A percentile compares a stretch with the other conserved stretches of the same genome.
phyloP scores from a whole-genome alignment of 2,888 invertebrate species.

The Mycalesis mineus region DNA sequence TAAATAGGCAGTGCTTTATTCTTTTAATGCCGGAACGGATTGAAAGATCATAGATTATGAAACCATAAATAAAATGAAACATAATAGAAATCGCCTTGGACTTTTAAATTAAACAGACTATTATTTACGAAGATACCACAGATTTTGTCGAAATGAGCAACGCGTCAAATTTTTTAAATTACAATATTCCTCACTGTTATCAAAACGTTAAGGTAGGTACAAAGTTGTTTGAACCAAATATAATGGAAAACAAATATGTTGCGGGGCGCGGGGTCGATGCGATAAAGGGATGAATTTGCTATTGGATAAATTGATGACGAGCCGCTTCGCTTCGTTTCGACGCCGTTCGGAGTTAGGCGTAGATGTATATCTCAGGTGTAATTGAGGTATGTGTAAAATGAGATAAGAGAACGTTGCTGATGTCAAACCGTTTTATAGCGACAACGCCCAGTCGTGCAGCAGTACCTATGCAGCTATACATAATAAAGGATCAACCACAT shows the following conservation, averaged over 20 bases:
- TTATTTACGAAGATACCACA: too few relatives aligned
- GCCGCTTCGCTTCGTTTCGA: too few relatives aligned
- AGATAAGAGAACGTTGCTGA: conserved; percentile 18
- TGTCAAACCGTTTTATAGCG: conserved; percentile 24
- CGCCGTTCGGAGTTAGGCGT: not conserved
- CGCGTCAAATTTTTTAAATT: too few relatives aligned
- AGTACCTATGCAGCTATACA: too few relatives aligned
- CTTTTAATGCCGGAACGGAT: conserved; percentile 7
- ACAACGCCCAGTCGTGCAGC: conserved; percentile 25
- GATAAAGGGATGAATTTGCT: too few relatives aligned
- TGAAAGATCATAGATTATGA: conserved; percentile 5
- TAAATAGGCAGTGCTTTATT: conserved; percentile 1
- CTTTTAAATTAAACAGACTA: conserved; percentile 5
- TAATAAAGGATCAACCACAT: conserved; percentile 9
- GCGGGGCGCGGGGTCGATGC: too few relatives aligned
- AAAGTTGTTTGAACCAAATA: too few relatives aligned
- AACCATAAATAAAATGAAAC: not conserved
- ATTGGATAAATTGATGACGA: too few relatives aligned
- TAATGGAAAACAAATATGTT: too few relatives aligned
- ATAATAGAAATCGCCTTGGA: conserved; percentile 8
- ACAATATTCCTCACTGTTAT: too few relatives aligned
- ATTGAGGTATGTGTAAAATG: conserved; percentile 16
- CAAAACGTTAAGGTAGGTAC: too few relatives aligned
- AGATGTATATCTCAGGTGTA: conserved; percentile 1
- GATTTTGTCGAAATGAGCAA: too few relatives aligned